Percentiles rank a stretch among this genome's conserved stretches.
phyloP scores from a whole-genome alignment of 1,140 invertebrate species.

The Drosophila ambigua region DNA sequence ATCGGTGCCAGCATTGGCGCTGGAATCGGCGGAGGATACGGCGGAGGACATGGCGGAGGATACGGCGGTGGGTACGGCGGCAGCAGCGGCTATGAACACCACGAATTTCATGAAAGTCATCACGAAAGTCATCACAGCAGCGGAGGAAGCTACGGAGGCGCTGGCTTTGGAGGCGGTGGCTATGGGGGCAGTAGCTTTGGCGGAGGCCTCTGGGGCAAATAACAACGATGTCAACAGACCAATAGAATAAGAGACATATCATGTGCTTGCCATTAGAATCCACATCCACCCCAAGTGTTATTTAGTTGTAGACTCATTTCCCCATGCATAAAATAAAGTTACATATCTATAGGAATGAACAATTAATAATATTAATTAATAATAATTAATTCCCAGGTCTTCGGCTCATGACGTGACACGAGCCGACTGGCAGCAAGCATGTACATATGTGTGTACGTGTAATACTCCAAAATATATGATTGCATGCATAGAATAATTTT shows the following conservation, averaged over 20 bases:
- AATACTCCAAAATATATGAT: too few relatives aligned
- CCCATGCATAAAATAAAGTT: conserved; percentile 17
- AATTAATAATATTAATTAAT: too few relatives aligned
- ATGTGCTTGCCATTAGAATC: conserved; percentile 44
- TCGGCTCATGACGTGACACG: too few relatives aligned
- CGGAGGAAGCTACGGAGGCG: conserved; percentile 41
- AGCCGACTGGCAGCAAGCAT: too few relatives aligned
- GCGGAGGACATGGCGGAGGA: conserved; percentile 56
- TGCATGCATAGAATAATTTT: too few relatives aligned
- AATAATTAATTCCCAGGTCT: too few relatives aligned
- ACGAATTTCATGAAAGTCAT: conserved; percentile 55
- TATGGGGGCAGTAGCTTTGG: conserved; percentile 28
- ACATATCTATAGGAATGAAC: conserved; percentile 3
- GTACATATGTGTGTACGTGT: too few relatives aligned
- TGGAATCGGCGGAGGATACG: conserved; percentile 26
- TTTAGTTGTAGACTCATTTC: conserved; percentile 55
- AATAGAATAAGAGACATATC: conserved; percentile 11
- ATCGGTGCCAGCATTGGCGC: conserved; percentile 10
- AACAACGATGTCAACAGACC: not conserved
- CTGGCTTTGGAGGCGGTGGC: conserved; percentile 34
- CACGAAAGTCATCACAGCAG: conserved; percentile 65
- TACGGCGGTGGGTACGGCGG: conserved; percentile 44
- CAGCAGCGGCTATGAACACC: conserved; percentile 64
- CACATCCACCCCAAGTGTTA: conserved; percentile 40
- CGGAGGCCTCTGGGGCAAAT: conserved; percentile 62